Base-by-base conservation (phyloP, 2,797 vertebrate genomes). In the Alca torda region DNA sequence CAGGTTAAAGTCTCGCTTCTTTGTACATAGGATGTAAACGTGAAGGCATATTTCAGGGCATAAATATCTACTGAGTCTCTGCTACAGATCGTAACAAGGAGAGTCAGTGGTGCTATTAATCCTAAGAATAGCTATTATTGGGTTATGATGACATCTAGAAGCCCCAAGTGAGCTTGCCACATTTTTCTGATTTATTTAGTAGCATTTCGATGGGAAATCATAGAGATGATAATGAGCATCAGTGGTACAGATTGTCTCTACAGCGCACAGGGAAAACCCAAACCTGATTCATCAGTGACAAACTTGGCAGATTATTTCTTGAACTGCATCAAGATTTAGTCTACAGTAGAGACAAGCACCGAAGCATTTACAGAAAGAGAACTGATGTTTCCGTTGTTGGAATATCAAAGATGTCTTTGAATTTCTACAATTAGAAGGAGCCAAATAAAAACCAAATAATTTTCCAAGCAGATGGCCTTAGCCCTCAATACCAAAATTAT, bases 371-470 rank as follows among this genome's bases (percentile, higher is more conserved):
- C 43, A 69, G 84, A 64, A 43, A 31, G 65, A 73, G 87, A 88
- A 68, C 65, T n/a, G 68, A 45, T 70, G 87, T 89, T 97, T 95
- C 92, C 85, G 53, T 81, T 89, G 86, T 25, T 89, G 95, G 85
- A 94, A 84, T 97, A 94, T 96, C 96, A 97, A 97, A 97, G n/a
- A 87, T 88, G 83, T 35, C 93, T 97, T 89, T 92, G 74, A 92
- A 93, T 87, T 93, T 93, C 95, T 96, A 96, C 95, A 93, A 94
- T 95, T 96, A 85, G 83, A 96, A 96, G 91, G 65, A 96, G 90
- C 94, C 96, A 96, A 89, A 84, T 90, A 95, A 93, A 95, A 94
- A 77, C 75, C 87, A 87, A 96, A 97, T 70, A 46, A 88, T 84
- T 83, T 84, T 94, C 84, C 96, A 68, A 81, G 46, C 85, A 96